Percentiles rank a stretch among this genome's conserved stretches.
Evolutionary conservation across 2,888 invertebrate genomes (phyloP).

Genomic region (Parnassius glacialis): DNA sequence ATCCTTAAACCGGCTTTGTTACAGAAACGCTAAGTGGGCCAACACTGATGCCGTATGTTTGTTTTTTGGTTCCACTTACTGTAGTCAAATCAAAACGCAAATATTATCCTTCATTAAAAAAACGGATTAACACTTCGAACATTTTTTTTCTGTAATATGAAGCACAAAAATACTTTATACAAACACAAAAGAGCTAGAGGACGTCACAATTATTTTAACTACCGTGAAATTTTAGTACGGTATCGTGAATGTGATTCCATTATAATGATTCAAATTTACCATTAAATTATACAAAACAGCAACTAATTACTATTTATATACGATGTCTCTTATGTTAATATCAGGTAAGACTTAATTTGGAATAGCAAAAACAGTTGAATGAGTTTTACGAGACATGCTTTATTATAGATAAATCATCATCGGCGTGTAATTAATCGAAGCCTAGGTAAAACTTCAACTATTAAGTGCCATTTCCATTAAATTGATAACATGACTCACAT

Average conservation of each 20-base stretch:
- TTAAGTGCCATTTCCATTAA: slow-evolving; percentile 4
- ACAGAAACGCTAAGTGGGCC: slow-evolving; percentile 24
- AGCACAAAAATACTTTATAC: slow-evolving; percentile 5
- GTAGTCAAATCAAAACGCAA: slow-evolving; percentile 7
- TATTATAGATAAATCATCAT: no score
- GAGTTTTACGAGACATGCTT: no score
- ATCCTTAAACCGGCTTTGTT: slow-evolving; percentile 27
- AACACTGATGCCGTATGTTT: slow-evolving; percentile 8
- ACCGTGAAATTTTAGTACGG: slow-evolving; percentile 17
- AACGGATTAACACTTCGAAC: background rate
- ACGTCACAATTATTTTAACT: slow-evolving; percentile 20
- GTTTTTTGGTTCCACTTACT: slow-evolving; percentile 10
- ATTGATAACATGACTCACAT: slow-evolving; percentile 17
- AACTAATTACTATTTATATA: background rate
- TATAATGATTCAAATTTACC: slow-evolving; percentile 1
- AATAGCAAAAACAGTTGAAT: no score
- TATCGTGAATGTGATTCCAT: slow-evolving; percentile 7
- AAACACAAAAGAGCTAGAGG: slow-evolving; percentile 11
- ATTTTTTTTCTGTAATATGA: background rate
- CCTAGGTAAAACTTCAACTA: no score
- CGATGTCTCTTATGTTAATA: no score
- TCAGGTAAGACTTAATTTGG: no score
- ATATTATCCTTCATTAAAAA: background rate
- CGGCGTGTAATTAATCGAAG: no score
- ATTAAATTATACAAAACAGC: slow-evolving; percentile 1